Percentiles rank a stretch among this genome's conserved stretches.
These are phyloP conservation scores for Ligdia adustata DNA, from an alignment of 2,888 invertebrate species.

Conservation along the genomic window DNA sequence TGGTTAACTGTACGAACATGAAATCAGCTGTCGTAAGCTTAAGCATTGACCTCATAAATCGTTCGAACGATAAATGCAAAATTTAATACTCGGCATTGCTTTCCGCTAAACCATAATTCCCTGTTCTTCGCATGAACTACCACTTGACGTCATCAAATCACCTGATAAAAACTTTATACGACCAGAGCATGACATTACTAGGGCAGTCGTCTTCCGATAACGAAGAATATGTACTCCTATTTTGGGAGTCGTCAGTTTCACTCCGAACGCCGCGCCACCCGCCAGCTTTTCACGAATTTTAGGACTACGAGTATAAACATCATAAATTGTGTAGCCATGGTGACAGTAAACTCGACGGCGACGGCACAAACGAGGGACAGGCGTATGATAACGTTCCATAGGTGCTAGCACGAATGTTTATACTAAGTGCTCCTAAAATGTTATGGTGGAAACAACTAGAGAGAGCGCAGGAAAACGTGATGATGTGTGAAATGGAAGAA, in stretches of 20 bases:
- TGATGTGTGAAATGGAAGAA: slow-evolving; percentile 74
- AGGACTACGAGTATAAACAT: slow-evolving; percentile 38
- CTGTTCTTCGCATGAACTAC: slow-evolving; percentile 50
- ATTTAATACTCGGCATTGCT: slow-evolving; percentile 43
- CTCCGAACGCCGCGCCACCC: slow-evolving; percentile 65
- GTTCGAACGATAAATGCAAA: slow-evolving; percentile 35
- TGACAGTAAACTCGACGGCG: slow-evolving; percentile 52
- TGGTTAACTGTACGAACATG: slow-evolving; percentile 18
- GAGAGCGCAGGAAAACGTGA: slow-evolving; percentile 62
- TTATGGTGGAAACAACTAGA: slow-evolving; percentile 82
- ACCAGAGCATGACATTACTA: slow-evolving; percentile 63
- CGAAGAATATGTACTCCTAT: slow-evolving; percentile 59
- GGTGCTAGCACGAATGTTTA: slow-evolving; percentile 50
- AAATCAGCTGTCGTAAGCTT: slow-evolving; percentile 34
- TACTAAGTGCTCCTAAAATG: slow-evolving; percentile 59
- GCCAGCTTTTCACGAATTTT: slow-evolving; percentile 45
- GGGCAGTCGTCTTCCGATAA: slow-evolving; percentile 65
- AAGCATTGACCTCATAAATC: slow-evolving; percentile 38
- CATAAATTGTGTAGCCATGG: slow-evolving; percentile 66
- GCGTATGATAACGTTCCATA: slow-evolving; percentile 49
- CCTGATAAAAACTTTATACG: slow-evolving; percentile 64
- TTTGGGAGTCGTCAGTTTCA: slow-evolving; percentile 69
- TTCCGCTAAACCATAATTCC: slow-evolving; percentile 47
- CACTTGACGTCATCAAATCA: slow-evolving; percentile 70
- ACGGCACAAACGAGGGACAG: slow-evolving; percentile 44